Conservation (phyloP, 2,888 invertebrate species). For the Brenthis hecate region DNA sequence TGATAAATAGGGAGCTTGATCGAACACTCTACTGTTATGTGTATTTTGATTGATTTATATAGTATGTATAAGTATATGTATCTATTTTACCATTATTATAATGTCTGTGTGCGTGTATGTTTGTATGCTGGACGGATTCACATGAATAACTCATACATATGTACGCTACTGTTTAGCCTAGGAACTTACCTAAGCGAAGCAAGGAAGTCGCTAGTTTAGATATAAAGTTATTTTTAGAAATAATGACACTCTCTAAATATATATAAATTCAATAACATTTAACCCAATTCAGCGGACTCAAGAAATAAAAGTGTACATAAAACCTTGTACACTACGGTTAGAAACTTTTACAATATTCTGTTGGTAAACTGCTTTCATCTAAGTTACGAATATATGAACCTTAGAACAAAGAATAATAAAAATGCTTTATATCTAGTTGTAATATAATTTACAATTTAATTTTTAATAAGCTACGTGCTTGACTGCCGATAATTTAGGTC, state of each 20-base stretch:
- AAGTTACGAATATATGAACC: slow-evolving; percentile 24
- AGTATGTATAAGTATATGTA: too few relatives aligned
- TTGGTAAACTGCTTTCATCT: slow-evolving; percentile 31
- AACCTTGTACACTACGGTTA: slow-evolving; percentile 22
- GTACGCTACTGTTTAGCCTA: too few relatives aligned
- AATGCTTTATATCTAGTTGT: neutral
- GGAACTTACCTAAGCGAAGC: neutral
- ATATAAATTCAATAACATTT: slow-evolving; percentile 11
- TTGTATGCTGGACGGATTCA: too few relatives aligned
- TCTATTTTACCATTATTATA: too few relatives aligned
- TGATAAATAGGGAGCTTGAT: too few relatives aligned
- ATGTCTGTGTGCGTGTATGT: too few relatives aligned
- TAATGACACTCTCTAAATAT: neutral
- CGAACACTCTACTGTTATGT: too few relatives aligned
- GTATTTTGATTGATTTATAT: too few relatives aligned
- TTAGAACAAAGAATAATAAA: slow-evolving; percentile 6
- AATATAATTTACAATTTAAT: too few relatives aligned
- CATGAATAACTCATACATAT: too few relatives aligned
- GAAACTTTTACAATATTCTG: slow-evolving; percentile 37
- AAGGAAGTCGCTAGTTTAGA: neutral
- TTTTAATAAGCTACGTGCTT: too few relatives aligned
- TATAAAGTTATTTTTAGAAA: neutral
- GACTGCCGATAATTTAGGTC: too few relatives aligned
- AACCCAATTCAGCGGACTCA: slow-evolving; percentile 23
- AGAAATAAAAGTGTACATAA: slow-evolving; percentile 31